These are phyloP conservation scores for Zapornia atra DNA, from an alignment of 2,113 vertebrate species.

Conservation along the genomic window DNA sequence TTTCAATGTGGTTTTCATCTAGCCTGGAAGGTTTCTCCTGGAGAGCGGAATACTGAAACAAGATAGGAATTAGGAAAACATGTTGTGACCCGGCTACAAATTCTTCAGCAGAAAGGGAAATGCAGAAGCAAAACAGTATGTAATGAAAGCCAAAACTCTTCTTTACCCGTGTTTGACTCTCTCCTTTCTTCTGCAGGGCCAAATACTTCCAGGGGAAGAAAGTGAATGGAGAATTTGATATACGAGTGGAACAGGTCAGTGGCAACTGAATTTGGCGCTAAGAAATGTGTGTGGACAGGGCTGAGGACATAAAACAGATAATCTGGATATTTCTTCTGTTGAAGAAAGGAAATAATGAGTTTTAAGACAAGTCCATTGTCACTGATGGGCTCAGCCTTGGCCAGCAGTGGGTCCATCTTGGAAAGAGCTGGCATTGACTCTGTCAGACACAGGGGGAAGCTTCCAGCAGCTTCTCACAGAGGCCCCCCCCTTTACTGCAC, in stretches of 20 bases:
- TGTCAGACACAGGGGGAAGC: too few relatives aligned
- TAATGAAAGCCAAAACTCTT: not conserved
- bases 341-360: not conserved
- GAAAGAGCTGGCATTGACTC: too few relatives aligned
- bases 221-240: constrained; percentile 92
- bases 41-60: constrained; percentile 11
- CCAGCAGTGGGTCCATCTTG: too few relatives aligned
- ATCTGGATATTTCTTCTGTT: not conserved
- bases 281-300: not conserved
- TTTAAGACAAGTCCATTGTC: not conserved
- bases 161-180: not conserved
- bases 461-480: too few relatives aligned
- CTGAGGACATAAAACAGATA: not conserved
- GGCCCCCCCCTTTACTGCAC: too few relatives aligned
- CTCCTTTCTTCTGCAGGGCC: constrained; percentile 77
- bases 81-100: not conserved
- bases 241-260: constrained; percentile 95
- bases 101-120: not conserved
- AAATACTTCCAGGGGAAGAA: constrained; percentile 95
- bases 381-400: too few relatives aligned
- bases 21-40: constrained; percentile 12
- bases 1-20: constrained; percentile 52
- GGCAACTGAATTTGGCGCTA: not conserved
- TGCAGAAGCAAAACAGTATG: not conserved
- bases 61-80: constrained; percentile 20